These are phyloP conservation scores for Drosophila gunungcola DNA, from an alignment of 1,140 invertebrate genomes.

Conservation along the genomic window DNA sequence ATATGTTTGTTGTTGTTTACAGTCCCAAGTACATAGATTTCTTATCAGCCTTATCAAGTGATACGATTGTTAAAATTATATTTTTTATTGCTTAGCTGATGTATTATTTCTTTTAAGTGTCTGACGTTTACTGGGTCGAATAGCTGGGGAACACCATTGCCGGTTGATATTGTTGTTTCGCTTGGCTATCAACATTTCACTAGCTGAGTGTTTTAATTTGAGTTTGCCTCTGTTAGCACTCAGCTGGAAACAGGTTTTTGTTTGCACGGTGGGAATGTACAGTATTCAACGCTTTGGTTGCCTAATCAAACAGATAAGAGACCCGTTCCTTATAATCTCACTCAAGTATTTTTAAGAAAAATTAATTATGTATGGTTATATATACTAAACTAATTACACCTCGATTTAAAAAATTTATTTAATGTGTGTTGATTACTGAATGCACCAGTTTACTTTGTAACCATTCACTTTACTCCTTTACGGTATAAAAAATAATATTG, in stretches of 20 bases:
- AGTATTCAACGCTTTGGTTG: background rate
- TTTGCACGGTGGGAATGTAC: background rate
- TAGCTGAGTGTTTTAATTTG: background rate
- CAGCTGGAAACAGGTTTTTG: background rate
- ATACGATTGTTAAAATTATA: background rate
- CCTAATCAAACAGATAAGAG: background rate
- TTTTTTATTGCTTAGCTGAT: background rate
- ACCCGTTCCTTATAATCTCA: background rate
- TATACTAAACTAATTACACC: too few species aligned
- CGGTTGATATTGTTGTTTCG: background rate
- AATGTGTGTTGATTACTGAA: too few species aligned
- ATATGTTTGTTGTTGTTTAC: background rate
- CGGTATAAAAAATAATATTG: too few species aligned
- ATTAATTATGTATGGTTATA: too few species aligned
- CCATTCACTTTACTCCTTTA: too few species aligned
- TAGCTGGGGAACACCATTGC: background rate
- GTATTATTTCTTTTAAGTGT: background rate
- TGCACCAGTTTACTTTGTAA: too few species aligned
- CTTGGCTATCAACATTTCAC: background rate
- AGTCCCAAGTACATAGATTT: background rate
- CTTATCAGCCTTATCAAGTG: background rate
- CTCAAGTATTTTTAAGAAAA: background rate
- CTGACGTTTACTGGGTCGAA: background rate
- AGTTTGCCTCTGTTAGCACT: conserved; percentile 1
- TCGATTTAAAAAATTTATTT: too few species aligned